phyloP scores from a whole-genome alignment of 2,797 vertebrate genomes.

The Coilia nasus region DNA sequence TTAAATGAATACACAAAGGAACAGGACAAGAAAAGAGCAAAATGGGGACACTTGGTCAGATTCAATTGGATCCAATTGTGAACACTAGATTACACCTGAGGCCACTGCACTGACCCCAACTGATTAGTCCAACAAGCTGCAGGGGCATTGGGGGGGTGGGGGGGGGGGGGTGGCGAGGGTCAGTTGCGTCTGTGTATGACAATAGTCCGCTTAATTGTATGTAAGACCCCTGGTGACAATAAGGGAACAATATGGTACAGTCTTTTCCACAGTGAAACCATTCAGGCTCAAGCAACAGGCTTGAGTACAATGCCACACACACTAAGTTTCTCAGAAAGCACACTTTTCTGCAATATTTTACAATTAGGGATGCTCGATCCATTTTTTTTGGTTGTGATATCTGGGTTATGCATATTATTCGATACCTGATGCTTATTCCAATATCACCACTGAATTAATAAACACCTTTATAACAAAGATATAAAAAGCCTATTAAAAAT shows the following conservation, averaged over 20 bases:
- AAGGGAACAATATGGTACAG: constrained; percentile 26
- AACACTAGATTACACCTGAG: constrained; percentile 13
- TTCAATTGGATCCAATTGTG: background rate
- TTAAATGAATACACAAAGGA: background rate
- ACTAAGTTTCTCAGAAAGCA: background rate
- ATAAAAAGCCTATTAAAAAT: too few species aligned
- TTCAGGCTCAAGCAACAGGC: background rate
- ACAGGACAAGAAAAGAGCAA: background rate
- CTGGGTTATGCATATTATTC: too few species aligned
- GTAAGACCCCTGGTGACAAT: constrained; percentile 13
- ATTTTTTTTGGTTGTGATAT: too few species aligned
- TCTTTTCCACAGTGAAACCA: constrained; percentile 25
- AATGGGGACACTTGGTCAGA: constrained; percentile 6
- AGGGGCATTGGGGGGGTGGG: background rate
- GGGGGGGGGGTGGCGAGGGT: background rate
- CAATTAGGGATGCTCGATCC: background rate
- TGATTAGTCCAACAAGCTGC: constrained; percentile 15
- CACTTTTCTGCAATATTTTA: background rate
- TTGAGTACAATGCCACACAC: background rate
- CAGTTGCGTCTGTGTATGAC: constrained; percentile 17
- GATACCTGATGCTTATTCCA: too few species aligned
- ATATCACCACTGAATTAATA: too few species aligned
- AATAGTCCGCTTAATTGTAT: constrained; percentile 22
- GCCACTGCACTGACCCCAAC: background rate
- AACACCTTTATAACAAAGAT: too few species aligned